Conservation (phyloP, 2,797 vertebrate genomes). For the Falco peregrinus region DNA sequence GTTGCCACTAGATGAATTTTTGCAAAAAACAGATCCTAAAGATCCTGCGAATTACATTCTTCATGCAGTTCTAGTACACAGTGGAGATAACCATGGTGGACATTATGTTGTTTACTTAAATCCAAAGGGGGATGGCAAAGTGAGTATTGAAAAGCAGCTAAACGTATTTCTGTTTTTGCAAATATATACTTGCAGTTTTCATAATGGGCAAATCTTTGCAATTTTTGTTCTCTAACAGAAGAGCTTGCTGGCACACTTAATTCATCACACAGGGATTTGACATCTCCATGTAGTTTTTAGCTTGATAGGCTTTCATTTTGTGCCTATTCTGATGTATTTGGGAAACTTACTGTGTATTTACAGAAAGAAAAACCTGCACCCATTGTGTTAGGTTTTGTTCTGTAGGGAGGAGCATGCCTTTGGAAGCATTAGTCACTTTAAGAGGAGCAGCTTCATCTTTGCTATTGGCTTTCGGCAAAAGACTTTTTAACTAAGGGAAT, state of each 20-base stretch:
- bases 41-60: slow-evolving; percentile 98
- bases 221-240: neutral
- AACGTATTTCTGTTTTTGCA: neutral
- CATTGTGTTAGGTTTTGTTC: neutral
- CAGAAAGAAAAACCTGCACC: neutral
- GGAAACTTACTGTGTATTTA: neutral
- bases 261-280: neutral
- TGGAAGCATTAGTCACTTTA: neutral
- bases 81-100: slow-evolving; percentile 98
- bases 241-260: neutral
- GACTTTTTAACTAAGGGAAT: neutral
- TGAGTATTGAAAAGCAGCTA: slow-evolving; percentile 76
- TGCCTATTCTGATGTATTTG: neutral
- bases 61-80: slow-evolving; percentile 97
- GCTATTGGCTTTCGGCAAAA: neutral
- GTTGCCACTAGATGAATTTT: slow-evolving; percentile 96
- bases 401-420: neutral
- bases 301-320: neutral
- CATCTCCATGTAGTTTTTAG: neutral
- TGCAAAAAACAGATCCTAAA: slow-evolving; percentile 97
- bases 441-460: neutral
- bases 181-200: neutral
- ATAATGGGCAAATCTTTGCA: neutral
- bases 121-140: slow-evolving; percentile 98
- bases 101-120: slow-evolving; percentile 99